Evolutionary conservation across 2,888 invertebrate species (phyloP), one percentile per base, ranked within the genome.

Genomic region (Polyommatus iphigenia): DNA sequence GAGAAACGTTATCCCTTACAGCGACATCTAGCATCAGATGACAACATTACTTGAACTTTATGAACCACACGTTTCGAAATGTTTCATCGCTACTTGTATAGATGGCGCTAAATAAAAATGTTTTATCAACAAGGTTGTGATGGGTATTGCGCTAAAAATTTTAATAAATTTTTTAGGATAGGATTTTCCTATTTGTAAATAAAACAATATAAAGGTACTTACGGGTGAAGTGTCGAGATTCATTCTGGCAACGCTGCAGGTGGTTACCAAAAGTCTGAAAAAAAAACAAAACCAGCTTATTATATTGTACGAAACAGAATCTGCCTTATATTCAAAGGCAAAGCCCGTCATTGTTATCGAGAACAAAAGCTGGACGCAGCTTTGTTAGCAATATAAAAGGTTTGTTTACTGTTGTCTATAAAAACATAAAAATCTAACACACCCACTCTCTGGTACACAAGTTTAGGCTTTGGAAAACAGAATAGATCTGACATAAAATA

Each of bases 221-320:
- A 93, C 93, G 91, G 91, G 89, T 92, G 90, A 88, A 88, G 89
- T 88, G 84, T 88, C 87, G 84, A 86, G 85, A 83, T 86, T 84
- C 92, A 91, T 92, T 81, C 80, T 84, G 83, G 82, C 81, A 82
- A 84, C 84, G 83, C 85, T 84, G 82, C 67, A 72, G 79, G 54
- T 80, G 71, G 79, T 81, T 81, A 82, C 79, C 79, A 79, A 83
- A 82, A 80, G 81, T 83, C 83, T 83, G 83, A 72, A 82, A 82
- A 32, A 24, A 76, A 79, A 79, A 80, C 78, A 79, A 78, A 77
- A 78, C 15, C 46, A 20, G 75, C 77, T 78, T 80, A 77, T 77
- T 78, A 77, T 77, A 76, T 81, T 73, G 59, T 59, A 46, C 36
- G 71, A 41, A 46, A 59, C 32, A 78, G 57, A 29, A 77, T 72